Conservation (phyloP, 2,113 vertebrate genomes). For the Sinocyclocheilus anshuiensis region DNA sequence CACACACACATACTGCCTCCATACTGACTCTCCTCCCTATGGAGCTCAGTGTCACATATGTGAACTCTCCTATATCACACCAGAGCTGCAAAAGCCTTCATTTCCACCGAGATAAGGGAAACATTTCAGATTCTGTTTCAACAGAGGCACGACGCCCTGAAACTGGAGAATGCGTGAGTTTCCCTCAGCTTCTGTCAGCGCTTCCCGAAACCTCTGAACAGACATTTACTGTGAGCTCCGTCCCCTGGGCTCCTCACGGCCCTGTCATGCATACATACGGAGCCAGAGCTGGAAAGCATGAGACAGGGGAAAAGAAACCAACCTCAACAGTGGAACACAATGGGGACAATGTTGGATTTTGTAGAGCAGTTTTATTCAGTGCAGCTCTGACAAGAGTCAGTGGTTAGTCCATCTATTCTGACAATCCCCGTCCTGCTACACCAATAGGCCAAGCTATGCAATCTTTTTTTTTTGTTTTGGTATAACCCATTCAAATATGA, state of each 20-base stretch:
- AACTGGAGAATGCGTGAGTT: slow-evolving; percentile 20
- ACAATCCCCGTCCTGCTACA: not conserved
- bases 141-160: not conserved
- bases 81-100: not conserved
- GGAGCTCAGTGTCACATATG: not conserved
- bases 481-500: not conserved
- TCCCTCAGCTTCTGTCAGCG: slow-evolving; percentile 30
- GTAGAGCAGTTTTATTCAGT: not conserved
- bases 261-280: not conserved
- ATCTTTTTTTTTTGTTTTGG: not conserved
- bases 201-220: slow-evolving; percentile 26
- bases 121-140: slow-evolving; percentile 21
- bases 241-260: not conserved
- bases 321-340: not conserved
- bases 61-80: not conserved
- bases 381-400: not conserved
- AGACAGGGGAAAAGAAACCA: not conserved
- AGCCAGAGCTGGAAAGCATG: not conserved
- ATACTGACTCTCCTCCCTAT: not conserved
- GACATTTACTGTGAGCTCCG: not conserved
- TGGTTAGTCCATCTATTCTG: not conserved
- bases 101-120: slow-evolving; percentile 19
- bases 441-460: not conserved
- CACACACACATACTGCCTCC: slow-evolving; percentile 6
- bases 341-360: slow-evolving; percentile 9